Conservation (phyloP, 2,888 invertebrate genomes). For the Crematogaster levior region DNA sequence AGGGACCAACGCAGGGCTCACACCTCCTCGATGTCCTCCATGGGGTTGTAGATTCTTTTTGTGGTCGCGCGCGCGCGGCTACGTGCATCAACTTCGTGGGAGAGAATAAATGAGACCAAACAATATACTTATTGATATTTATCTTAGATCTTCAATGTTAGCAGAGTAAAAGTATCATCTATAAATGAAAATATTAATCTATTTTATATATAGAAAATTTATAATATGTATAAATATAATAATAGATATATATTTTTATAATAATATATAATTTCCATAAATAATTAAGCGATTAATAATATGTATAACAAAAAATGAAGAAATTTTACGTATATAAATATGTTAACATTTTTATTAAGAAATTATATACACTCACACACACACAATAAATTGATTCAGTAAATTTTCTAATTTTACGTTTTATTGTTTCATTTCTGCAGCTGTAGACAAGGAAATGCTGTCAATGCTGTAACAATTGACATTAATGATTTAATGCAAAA, state of each 20-base stretch:
- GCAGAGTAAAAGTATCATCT: neutral
- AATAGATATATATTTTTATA: too few species aligned
- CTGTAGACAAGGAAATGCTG: neutral
- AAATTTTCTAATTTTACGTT: neutral
- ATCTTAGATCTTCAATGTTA: neutral
- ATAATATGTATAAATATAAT: too few species aligned
- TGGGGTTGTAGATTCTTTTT: conserved; percentile 68
- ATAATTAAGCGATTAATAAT: neutral
- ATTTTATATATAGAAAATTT: too few species aligned
- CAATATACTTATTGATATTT: neutral
- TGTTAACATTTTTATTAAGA: neutral
- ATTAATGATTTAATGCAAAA: conserved; percentile 49
- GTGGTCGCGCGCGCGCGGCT: conserved; percentile 38
- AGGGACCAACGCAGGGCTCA: conserved; percentile 76
- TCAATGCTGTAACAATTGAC: neutral
- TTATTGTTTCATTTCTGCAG: neutral
- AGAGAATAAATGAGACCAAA: conserved; percentile 57
- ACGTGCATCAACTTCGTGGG: conserved; percentile 67
- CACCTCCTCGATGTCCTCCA: conserved; percentile 73
- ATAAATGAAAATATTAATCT: neutral
- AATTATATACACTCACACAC: neutral
- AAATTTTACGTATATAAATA: too few species aligned
- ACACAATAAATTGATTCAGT: neutral
- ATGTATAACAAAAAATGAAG: neutral
- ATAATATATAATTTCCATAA: too few species aligned